Evolutionary conservation across 2,888 invertebrate species (phyloP), one percentile per base, ranked within the genome.

Genomic region (Diaprepes abbreviatus): DNA sequence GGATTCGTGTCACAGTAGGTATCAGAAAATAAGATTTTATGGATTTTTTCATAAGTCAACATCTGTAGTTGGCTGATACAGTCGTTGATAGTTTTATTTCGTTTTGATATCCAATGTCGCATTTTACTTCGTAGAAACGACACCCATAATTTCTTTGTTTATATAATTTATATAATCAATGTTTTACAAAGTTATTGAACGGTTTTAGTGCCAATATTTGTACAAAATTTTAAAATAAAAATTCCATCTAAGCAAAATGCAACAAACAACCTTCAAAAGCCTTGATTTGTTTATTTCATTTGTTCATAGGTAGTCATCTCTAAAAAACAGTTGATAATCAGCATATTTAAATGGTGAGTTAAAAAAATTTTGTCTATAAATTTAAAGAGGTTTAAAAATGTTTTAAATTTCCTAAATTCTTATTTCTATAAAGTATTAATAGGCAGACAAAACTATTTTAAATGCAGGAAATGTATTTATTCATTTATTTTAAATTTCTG

Each of bases 81-180:
- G 73, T 75, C 75, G 73, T 78, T 77, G 72, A 74, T 79, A 74
- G 79, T 80, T 80, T 79, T 79, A 79, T 80, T 80, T 78, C 78
- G 76, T 80, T 80, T 78, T 79, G 75, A 78, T 79, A 76, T 70
- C 74, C 79, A 76, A 76, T 79, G 80, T 80, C 79, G 79, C 76
- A 76, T 76, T 78, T 76, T 73, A 77, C 76, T 73, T 75, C 75
- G 73, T 78, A 79, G 78, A 79, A 80, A 79, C 78, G 80, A 80
- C 78, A 74, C 75, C 75, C 70, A 70, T 78, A 66, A 9, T 6
- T 43, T 33, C 55, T 65, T 65, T 65, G 65, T 65, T 65, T 57
- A 60, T 60, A 48, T 24, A 31, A 48, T 60, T 60, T 43, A 35
- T 60, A 35, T 60, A 60, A 45, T 60, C 35, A 19, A 28, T 38